Evolutionary conservation across 2,113 vertebrate species (phyloP).

Genomic region (Otis tarda): DNA sequence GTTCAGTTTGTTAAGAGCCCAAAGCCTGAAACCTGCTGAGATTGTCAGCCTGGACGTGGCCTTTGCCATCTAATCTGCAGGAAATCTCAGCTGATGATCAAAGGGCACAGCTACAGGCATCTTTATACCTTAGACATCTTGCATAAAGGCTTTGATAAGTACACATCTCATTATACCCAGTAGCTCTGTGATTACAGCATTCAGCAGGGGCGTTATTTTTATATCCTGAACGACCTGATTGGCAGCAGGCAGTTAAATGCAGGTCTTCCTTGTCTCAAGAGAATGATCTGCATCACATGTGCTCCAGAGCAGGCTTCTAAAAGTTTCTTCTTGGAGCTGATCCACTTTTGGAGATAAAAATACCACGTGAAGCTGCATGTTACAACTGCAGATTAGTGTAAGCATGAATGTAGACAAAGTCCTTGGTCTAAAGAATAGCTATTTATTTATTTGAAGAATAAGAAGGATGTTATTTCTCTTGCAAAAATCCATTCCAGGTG

Average conservation of each 20-base stretch:
- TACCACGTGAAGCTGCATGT: neutral
- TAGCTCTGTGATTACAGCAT: neutral
- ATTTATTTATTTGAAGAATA: neutral
- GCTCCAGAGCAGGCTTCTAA: slow-evolving; percentile 17
- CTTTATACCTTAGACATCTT: neutral
- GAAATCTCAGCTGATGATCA: neutral
- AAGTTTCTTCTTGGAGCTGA: slow-evolving; percentile 42
- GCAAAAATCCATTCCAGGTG: neutral
- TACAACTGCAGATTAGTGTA: neutral
- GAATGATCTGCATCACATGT: neutral
- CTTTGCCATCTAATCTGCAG: neutral
- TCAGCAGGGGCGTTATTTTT: neutral
- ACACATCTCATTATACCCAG: neutral
- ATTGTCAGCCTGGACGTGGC: neutral
- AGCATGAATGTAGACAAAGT: neutral
- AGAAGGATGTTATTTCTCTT: neutral
- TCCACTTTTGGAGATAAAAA: slow-evolving; percentile 27
- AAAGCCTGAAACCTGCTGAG: neutral
- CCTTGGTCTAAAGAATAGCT: neutral
- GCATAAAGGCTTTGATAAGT: neutral
- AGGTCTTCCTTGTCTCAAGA: neutral
- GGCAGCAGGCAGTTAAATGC: slow-evolving; percentile 15
- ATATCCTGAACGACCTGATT: neutral
- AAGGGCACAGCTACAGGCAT: neutral
- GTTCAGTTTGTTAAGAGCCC: neutral